phyloP scores from a whole-genome alignment of 2,797 vertebrate genomes.

The Atherinosoma microstoma region DNA sequence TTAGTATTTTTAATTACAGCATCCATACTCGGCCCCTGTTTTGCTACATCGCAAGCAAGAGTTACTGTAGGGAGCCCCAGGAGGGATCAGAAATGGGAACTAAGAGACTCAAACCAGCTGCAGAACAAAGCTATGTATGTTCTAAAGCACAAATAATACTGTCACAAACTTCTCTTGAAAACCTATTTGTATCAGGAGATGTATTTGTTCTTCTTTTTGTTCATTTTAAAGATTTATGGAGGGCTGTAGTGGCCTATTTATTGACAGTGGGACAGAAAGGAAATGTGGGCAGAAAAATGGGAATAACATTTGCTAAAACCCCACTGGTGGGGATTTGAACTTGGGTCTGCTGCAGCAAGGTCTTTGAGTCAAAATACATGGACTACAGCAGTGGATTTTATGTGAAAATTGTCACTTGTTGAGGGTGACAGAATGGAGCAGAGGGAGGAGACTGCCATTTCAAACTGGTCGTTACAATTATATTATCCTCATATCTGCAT shows the following conservation, averaged over 20 bases:
- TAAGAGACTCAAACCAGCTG: not conserved
- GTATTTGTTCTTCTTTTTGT: not conserved
- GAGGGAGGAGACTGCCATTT: not conserved
- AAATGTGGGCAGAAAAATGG: not conserved
- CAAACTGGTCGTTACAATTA: not conserved
- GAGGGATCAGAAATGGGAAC: not conserved
- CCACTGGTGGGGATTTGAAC: too few species aligned
- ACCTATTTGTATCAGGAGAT: not conserved
- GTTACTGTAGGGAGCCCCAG: not conserved
- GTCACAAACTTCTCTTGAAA: not conserved
- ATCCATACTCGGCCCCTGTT: not conserved
- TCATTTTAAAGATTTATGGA: not conserved
- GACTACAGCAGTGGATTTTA: not conserved
- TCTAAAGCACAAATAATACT: not conserved
- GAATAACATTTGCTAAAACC: not conserved
- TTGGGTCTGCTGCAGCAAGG: not conserved
- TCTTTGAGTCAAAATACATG: too few species aligned
- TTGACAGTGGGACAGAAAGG: not conserved
- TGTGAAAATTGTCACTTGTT: not conserved
- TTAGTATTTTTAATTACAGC: not conserved
- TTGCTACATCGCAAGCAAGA: not conserved
- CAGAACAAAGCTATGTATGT: not conserved
- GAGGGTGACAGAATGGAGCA: not conserved
- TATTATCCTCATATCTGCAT: not conserved
- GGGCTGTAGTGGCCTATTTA: not conserved